Evolutionary conservation across 2,113 vertebrate genomes (phyloP).

Genomic region (Eptesicus fuscus): DNA sequence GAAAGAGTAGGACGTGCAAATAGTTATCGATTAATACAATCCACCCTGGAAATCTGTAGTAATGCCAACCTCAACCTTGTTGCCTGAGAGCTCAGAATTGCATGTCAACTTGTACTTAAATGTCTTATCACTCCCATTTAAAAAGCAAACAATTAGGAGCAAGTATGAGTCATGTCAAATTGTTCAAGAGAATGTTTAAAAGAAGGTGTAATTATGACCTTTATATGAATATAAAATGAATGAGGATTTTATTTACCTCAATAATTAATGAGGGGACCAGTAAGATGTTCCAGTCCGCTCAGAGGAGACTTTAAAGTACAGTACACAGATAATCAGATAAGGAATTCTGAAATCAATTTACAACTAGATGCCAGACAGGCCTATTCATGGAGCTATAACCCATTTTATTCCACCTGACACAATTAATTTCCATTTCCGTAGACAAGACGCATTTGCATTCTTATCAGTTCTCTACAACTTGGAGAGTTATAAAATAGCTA

Average conservation of each 20-base stretch:
- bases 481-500: not conserved
- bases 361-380: not conserved
- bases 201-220: not conserved
- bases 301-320: slow-evolving; percentile 6
- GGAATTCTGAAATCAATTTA: slow-evolving; percentile 31
- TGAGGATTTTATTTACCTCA: slow-evolving; percentile 15
- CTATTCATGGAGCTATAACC: slow-evolving; percentile 20
- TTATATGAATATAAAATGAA: slow-evolving; percentile 39
- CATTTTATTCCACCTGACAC: not conserved
- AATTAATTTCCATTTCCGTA: slow-evolving; percentile 47
- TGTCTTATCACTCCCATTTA: not conserved
- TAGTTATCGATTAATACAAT: slow-evolving; percentile 1
- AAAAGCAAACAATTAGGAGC: slow-evolving; percentile 19
- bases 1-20: not conserved
- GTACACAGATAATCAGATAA: slow-evolving; percentile 3
- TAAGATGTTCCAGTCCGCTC: not conserved
- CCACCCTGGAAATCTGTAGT: not conserved
- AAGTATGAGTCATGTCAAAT: not conserved
- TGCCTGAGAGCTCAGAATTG: not conserved
- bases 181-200: slow-evolving; percentile 34
- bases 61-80: not conserved
- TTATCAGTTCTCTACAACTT: not conserved
- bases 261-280: not conserved
- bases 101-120: not conserved
- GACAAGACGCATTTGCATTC: slow-evolving; percentile 3